These are phyloP conservation scores for Gallinago undulata DNA, from an alignment of 2,113 vertebrate genomes.

Conservation along the genomic window DNA sequence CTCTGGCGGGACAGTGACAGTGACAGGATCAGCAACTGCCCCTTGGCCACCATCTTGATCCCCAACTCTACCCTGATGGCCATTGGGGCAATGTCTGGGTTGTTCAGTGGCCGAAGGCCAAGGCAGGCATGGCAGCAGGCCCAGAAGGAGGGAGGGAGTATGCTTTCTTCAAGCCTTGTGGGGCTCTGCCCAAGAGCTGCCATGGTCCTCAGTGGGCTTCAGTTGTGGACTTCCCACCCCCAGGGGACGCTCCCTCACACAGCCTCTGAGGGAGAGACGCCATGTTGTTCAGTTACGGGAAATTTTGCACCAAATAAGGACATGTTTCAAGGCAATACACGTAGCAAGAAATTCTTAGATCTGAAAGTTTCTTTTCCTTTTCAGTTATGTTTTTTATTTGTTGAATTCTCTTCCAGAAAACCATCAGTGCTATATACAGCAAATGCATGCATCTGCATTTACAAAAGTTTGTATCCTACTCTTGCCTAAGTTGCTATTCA, in stretches of 20 bases:
- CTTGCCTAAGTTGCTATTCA: not conserved
- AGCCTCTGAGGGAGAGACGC: not conserved
- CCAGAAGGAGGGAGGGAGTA: accelerated
- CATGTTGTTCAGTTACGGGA: accelerated
- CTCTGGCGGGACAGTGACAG: accelerated
- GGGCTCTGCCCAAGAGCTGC: accelerated
- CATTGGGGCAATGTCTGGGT: accelerated
- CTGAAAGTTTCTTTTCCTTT: not conserved
- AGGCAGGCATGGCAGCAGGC: not conserved
- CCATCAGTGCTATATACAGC: not conserved
- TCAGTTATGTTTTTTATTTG: conserved; percentile 20
- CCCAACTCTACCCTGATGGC: accelerated
- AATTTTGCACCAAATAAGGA: not conserved
- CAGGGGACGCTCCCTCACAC: accelerated
- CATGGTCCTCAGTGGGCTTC: accelerated
- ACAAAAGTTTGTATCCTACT: not conserved
- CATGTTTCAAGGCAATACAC: not conserved
- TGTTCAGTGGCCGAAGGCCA: not conserved
- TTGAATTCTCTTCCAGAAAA: not conserved
- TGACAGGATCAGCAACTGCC: too few species aligned
- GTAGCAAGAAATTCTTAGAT: not conserved
- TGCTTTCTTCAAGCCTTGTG: accelerated
- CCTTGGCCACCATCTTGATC: accelerated
- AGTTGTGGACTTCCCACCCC: accelerated
- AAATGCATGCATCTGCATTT: not conserved